Percentiles rank a stretch among this genome's conserved stretches.
Conservation (phyloP, 1,140 invertebrate species). For the Lasaia peninsularis region DNA sequence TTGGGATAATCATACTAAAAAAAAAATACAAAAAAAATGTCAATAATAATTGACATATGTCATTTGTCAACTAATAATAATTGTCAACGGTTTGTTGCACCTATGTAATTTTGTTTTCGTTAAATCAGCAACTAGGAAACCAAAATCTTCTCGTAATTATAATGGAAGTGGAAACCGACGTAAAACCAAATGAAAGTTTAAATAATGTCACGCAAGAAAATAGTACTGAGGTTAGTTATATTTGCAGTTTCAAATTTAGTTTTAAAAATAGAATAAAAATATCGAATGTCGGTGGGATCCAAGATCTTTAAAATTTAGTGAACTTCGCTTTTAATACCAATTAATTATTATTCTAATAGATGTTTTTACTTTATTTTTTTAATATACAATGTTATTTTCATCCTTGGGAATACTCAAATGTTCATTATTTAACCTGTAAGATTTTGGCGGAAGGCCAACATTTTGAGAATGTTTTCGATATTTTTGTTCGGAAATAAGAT, state of each 20-base stretch:
- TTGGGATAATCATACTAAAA: too few species aligned
- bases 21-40: too few species aligned
- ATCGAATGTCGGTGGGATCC: slow-evolving; percentile 49
- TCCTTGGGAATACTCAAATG: not conserved
- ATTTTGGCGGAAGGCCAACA: slow-evolving; percentile 53
- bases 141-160: slow-evolving; percentile 24
- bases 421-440: slow-evolving; percentile 38
- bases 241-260: slow-evolving; percentile 25
- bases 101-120: slow-evolving; percentile 9
- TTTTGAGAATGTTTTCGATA: slow-evolving; percentile 60
- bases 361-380: not conserved
- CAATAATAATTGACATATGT: not conserved
- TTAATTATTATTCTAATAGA: not conserved
- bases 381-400: not conserved
- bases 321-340: not conserved
- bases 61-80: not conserved
- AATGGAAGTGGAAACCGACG: slow-evolving; percentile 56
- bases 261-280: slow-evolving; percentile 63
- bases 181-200: slow-evolving; percentile 43
- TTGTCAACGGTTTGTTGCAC: slow-evolving; percentile 5
- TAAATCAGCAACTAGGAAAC: not conserved
- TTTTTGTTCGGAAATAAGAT: slow-evolving; percentile 62
- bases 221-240: slow-evolving; percentile 41
- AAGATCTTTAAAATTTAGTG: slow-evolving; percentile 1
- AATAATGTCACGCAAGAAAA: slow-evolving; percentile 39